These are phyloP conservation scores for Tipula lateralis DNA, from an alignment of 2,888 invertebrate genomes.

Conservation along the genomic window DNA sequence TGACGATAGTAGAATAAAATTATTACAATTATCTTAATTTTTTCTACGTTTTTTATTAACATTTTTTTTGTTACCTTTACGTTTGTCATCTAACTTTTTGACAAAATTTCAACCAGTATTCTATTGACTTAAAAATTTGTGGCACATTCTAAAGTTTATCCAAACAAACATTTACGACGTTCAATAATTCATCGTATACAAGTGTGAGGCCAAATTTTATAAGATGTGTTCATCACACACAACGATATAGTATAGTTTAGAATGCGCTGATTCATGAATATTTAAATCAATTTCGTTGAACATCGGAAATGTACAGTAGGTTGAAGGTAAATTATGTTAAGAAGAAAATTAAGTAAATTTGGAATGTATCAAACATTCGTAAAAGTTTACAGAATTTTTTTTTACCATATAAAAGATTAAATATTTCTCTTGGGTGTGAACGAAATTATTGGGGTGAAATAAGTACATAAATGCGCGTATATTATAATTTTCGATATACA, in stretches of 20 bases:
- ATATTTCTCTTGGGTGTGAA: too few species aligned
- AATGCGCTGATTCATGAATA: not conserved
- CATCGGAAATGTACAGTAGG: not conserved
- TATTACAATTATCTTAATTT: not conserved
- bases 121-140: not conserved
- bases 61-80: not conserved
- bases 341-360: too few species aligned
- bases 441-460: too few species aligned
- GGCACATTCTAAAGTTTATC: not conserved
- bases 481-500: too few species aligned
- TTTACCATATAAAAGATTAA: too few species aligned
- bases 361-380: too few species aligned
- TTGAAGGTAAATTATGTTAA: not conserved
- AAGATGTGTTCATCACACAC: not conserved
- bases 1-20: not conserved
- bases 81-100: not conserved
- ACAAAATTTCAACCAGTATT: not conserved
- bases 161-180: not conserved
- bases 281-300: not conserved
- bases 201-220: not conserved
- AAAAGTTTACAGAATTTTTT: too few species aligned
- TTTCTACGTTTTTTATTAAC: not conserved
- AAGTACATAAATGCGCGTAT: too few species aligned
- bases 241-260: not conserved
- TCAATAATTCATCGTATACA: not conserved